Evolutionary conservation across 2,797 vertebrate species (phyloP), one percentile per base, ranked within the genome.

Genomic region (Mycteria americana): DNA sequence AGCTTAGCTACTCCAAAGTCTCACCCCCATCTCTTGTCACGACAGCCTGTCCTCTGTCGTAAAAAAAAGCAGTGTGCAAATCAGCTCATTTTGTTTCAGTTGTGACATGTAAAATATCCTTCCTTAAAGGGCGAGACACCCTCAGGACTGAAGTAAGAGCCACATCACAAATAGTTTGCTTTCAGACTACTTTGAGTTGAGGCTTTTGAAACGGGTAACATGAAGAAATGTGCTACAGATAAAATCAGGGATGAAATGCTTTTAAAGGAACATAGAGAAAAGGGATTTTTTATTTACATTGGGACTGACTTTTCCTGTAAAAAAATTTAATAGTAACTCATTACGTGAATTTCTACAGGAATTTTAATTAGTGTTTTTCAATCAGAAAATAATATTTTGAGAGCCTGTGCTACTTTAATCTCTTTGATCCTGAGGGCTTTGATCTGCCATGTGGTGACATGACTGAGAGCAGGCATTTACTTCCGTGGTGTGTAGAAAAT

Each of bases 341-440:
- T 92, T 83, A 77, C 68, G 23, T 35, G 2, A 77, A 62, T 84
- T 92, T 88, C 35, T 64, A 43, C 23, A 84, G 67, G 73, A 91
- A 81, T 67, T 50, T 88, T 64, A 76, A 79, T 82, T 41, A 45
- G 27, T 69, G 41, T 17, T 95, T 96, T 88, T 91, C 73, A 75
- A 27, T 62, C 41, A 70, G 48, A 57, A 92, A 88, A 84, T 28
- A 69, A 6, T 67, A 85, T 62, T 88, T 72, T 65, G 83, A 88
- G 65, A 82, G 33, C 51, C 57, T 56, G 35, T 54, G 69, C 81
- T 69, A 41, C 80, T 92, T 91, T 41, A 73, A 75, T 84, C 82
- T 88, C 53, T 93, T 93, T 93, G 79, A 90, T 91, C 79, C 85
- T 57, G 9, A 48, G 37, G 59, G 43, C 78, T 95, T 93, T 96